Percentiles rank a stretch among this genome's conserved stretches.
Evolutionary conservation across 2,113 vertebrate species (phyloP).

Genomic region (Xiphorhynchus elegans): DNA sequence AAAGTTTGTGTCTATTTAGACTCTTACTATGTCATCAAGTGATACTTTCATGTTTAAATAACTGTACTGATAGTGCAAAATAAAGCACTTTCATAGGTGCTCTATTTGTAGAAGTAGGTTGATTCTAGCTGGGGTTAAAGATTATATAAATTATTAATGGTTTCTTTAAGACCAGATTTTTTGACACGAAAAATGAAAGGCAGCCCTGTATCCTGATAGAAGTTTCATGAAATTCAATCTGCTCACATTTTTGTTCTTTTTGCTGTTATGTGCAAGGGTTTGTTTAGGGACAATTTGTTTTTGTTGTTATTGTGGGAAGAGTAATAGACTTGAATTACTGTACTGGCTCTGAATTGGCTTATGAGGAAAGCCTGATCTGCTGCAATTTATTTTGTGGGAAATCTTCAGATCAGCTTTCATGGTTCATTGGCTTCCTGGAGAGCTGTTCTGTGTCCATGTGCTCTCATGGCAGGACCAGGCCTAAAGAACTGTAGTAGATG

Average conservation of each 20-base stretch:
- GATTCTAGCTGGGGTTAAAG: not conserved
- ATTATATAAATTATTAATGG: not conserved
- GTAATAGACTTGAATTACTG: not conserved
- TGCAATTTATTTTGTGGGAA: not conserved
- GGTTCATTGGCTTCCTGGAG: conserved; percentile 34
- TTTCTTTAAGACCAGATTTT: not conserved
- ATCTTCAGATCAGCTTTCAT: not conserved
- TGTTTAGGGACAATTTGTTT: not conserved
- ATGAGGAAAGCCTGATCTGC: not conserved
- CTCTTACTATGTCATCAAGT: not conserved
- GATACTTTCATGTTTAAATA: not conserved
- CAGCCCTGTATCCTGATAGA: not conserved
- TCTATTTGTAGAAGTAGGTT: not conserved
- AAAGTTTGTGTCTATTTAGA: not conserved
- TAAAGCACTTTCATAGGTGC: not conserved
- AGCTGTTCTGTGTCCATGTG: not conserved
- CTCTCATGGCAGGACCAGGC: not conserved
- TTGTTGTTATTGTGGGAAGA: not conserved
- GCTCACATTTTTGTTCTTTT: not conserved
- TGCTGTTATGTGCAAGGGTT: not conserved
- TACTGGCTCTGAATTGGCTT: not conserved
- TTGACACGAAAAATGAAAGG: not conserved
- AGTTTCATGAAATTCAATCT: not conserved
- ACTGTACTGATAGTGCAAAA: not conserved
- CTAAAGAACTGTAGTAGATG: not conserved